Percentiles rank a stretch among this genome's conserved stretches.
Evolutionary conservation across 2,113 vertebrate genomes (phyloP).

Genomic region (Neomonachus schauinslandi): DNA sequence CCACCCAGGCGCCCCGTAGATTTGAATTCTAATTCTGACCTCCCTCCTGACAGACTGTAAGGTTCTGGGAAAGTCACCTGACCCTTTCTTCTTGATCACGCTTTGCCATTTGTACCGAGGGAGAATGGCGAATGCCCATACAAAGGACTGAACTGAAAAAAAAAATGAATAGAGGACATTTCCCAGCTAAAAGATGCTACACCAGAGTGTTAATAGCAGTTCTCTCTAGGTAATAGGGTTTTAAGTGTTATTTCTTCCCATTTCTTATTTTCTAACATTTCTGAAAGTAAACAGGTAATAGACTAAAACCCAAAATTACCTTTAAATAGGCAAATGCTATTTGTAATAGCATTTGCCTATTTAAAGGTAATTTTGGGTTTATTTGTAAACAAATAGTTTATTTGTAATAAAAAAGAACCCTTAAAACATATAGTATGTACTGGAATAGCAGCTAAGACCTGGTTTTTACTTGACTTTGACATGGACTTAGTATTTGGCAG

Average conservation of each 20-base stretch:
- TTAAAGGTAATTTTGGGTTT: no score
- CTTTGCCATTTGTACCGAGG: not conserved
- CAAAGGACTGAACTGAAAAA: no score
- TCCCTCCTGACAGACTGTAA: not conserved
- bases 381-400: no score
- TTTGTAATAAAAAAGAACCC: not conserved
- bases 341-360: no score
- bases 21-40: not conserved
- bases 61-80: not conserved
- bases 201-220: no score
- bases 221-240: not conserved
- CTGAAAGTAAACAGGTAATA: not conserved
- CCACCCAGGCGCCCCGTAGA: not conserved
- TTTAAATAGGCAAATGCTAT: constrained; percentile 29
- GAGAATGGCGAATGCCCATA: not conserved
- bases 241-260: not conserved
- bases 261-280: constrained; percentile 7
- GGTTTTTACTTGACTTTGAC: constrained; percentile 10
- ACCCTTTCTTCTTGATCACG: not conserved
- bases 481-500: not conserved
- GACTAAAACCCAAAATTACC: not conserved
- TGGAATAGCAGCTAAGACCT: not conserved
- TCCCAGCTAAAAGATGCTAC: not conserved
- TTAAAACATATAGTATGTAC: not conserved
- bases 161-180: not conserved